Base-by-base conservation (phyloP, 2,888 invertebrate species). In the Aporophyla lueneburgensis region DNA sequence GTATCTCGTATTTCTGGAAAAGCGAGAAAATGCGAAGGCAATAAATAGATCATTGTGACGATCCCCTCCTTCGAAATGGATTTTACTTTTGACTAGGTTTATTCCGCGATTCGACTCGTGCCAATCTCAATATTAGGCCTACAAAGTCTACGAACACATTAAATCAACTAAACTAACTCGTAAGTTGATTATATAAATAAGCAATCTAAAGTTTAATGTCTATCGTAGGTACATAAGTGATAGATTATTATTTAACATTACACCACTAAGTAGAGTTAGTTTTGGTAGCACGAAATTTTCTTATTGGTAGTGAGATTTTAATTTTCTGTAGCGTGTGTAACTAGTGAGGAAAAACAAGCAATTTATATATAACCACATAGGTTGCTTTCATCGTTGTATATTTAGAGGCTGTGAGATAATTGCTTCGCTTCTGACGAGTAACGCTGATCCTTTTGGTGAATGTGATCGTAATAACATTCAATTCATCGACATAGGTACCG, bases 41-140 rank as follows among this genome's bases (percentile, higher is more conserved):
- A 81, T 78, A 76, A 84, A 76, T 74, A 79, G 69, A 74, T 77
- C 79, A 76, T 87, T 84, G 75, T 49, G 62, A 70, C 65, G 65
- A 73, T 62, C 62, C 63, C 69, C 59, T 63, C 68, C 59, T 33
- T 54, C 68, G 59, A 84, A 74, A 59, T 68, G 40, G 49, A 61
- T 76, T 81, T 68, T 73, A 78, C 86, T 81, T 73, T 66, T 63
- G 46, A 65, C 71, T 74, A 69, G 24, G 46, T 72, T 74, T 62
- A 24, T 53, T 59, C 51, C 61, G 63, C 58, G 43, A 71, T 46
- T 78, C 49, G 40, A 58, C 76, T 79, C 65, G 80, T 69, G 73
- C 40, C 27, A 66, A 67, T 63, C 27, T 27, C 62, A 80, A 71
- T 71, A 69, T 62, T 77, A 21, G 27, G 33, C 59, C 14, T 40